These are phyloP conservation scores for Temnothorax longispinosus DNA, from an alignment of 1,140 invertebrate genomes.

Conservation along the genomic window DNA sequence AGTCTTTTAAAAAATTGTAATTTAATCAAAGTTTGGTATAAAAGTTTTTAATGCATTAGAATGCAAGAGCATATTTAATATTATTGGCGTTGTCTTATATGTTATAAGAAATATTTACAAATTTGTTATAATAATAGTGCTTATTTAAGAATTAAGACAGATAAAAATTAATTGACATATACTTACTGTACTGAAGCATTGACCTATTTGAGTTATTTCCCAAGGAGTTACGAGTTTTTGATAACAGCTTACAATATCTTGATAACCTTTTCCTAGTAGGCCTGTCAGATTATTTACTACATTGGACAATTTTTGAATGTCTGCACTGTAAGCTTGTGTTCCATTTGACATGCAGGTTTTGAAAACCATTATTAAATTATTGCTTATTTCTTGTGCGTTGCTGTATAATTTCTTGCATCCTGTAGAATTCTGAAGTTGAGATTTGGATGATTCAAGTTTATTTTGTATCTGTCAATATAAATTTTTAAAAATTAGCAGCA, in stretches of 20 bases:
- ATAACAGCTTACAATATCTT: no score
- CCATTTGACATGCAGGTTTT: background rate
- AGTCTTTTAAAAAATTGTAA: background rate
- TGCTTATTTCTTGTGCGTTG: no score
- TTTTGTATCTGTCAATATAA: background rate
- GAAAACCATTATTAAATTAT: no score
- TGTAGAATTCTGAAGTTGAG: background rate
- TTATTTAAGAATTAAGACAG: background rate
- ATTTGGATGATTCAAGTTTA: no score
- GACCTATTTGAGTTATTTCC: no score
- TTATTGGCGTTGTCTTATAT: background rate
- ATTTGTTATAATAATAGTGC: background rate
- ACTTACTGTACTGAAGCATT: background rate
- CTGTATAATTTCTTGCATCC: rapidly evolving
- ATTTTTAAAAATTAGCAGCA: conserved; percentile 6
- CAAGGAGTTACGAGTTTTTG: no score
- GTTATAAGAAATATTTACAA: background rate
- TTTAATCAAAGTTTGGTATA: background rate
- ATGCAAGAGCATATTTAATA: background rate
- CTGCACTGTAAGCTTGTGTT: no score
- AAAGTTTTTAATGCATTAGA: background rate
- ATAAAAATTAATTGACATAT: background rate
- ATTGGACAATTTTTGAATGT: no score
- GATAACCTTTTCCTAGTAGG: no score
- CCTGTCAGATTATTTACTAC: no score